Evolutionary conservation across 2,888 invertebrate species (phyloP), one percentile per base, ranked within the genome.

Genomic region (Platerodrilus igneus): DNA sequence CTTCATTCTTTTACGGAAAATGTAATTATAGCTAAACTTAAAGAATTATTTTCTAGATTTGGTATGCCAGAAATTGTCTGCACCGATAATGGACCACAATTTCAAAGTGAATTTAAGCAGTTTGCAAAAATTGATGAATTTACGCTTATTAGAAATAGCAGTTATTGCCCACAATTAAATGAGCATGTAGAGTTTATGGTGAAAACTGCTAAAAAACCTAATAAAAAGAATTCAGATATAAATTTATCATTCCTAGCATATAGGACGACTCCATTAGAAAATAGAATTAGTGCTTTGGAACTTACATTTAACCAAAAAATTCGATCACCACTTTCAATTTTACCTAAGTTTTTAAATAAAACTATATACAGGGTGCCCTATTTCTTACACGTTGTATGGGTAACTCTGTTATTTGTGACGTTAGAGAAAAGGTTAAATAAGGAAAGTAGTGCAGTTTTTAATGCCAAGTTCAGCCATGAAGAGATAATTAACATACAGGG

Each of bases 31-130:
- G n/a, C 7, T 8, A 28, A 28, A 15, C 2, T 15, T 4, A 16
- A 28, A 28, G 16, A 28, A n/a, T 10, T 28, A 15, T 28, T 28
- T 16, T 28, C 16, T 7, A 28, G 28, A 15, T 10, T 14, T 7
- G 14, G 28, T 11, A 26, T 26, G 3, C 14, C 26, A 4, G 26
- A 26, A 7, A 4, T 26, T 7, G 26, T 26, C 4, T 3, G 11
- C 3, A 7, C 26, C 5, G 26, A 26, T 4, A 26, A 26, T 14
- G 26, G 26, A 13, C 5, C 7, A n/a, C 15, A 28, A n/a, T 28
- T 28, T 28, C 28, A 28, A 15, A 28, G 10, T 14, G 5, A 28
- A 28, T 28, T 28, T 28, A 28, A 28, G 17, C 2, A n/a, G 4
- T 28, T 28, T 10, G 7, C 28, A 14, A 7, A 7, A 6, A 3